Conservation (phyloP, 1,140 invertebrate genomes). For the Ridgeia piscesae region DNA sequence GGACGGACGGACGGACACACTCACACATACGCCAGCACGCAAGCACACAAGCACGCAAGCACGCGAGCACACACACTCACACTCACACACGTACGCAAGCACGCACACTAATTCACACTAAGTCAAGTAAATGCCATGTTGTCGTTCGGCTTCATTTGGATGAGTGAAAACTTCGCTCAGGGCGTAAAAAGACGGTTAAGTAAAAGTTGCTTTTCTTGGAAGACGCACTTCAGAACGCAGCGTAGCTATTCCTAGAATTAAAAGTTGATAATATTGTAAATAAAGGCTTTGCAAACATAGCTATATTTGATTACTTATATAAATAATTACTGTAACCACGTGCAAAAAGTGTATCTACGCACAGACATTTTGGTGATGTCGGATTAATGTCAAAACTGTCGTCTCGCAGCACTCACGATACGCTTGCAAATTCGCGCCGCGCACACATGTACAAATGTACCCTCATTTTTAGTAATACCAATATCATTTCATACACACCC, state of each 20-base stretch:
- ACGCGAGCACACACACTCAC: too few relatives aligned
- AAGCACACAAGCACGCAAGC: too few relatives aligned
- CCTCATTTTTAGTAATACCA: too few relatives aligned
- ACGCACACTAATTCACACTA: neutral
- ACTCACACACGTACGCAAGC: too few relatives aligned
- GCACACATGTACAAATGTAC: too few relatives aligned
- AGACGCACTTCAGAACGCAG: neutral
- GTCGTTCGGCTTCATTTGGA: neutral
- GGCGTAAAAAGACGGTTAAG: neutral
- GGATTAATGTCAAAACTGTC: neutral
- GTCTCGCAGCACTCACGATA: neutral
- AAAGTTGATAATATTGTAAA: neutral
- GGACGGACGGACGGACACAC: too few relatives aligned
- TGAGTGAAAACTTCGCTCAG: neutral
- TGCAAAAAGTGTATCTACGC: neutral
- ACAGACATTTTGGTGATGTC: neutral
- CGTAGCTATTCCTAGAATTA: neutral
- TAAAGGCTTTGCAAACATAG: neutral
- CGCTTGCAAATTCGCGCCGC: too few relatives aligned
- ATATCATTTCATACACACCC: too few relatives aligned
- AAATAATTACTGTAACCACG: neutral
- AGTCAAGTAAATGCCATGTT: neutral
- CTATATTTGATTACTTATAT: neutral
- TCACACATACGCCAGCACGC: too few relatives aligned
- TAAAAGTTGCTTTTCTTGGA: neutral